Evolutionary conservation across 1,140 invertebrate species (phyloP).

Genomic region (Drosophila littoralis): DNA sequence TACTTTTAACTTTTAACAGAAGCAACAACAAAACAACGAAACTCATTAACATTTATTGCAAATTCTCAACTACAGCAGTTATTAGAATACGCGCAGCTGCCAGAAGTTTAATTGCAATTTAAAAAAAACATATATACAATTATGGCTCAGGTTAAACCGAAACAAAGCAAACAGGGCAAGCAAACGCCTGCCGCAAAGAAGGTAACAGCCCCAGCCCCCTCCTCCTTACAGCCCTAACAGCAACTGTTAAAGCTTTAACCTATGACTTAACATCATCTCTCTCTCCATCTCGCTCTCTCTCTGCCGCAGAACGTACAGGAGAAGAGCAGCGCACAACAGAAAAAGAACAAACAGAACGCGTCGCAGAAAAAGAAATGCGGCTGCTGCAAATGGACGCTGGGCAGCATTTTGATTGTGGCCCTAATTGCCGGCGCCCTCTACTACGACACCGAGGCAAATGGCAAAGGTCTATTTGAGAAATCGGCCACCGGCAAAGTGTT

Average conservation of each 20-base stretch:
- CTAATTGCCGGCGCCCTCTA: slow-evolving; percentile 84
- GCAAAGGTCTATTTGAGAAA: slow-evolving; percentile 79
- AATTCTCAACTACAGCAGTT: slow-evolving; percentile 22
- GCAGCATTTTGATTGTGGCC: slow-evolving; percentile 85
- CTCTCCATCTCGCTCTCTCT: slow-evolving; percentile 5
- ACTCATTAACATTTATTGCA: slow-evolving; percentile 39
- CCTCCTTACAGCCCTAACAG: background rate
- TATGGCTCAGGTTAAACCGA: slow-evolving; percentile 84
- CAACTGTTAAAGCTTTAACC: background rate
- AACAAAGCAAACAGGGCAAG: slow-evolving; percentile 82
- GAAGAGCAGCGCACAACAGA: slow-evolving; percentile 78
- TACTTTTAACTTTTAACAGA: slow-evolving; percentile 32
- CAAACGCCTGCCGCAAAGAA: slow-evolving; percentile 71
- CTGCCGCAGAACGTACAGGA: slow-evolving; percentile 63
- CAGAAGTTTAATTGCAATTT: slow-evolving; percentile 66
- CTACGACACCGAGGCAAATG: slow-evolving; percentile 82
- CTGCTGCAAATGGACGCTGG: slow-evolving; percentile 87
- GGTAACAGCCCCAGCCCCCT: slow-evolving; percentile 50
- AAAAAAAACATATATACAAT: slow-evolving; percentile 42
- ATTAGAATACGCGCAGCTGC: slow-evolving; percentile 60
- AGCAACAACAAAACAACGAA: slow-evolving; percentile 21
- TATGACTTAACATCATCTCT: slow-evolving; percentile 8
- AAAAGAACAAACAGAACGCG: slow-evolving; percentile 74
- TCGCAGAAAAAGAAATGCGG: slow-evolving; percentile 77
- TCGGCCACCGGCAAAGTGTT: slow-evolving; percentile 85